Evolutionary conservation across 1,140 invertebrate species (phyloP), one percentile per base, ranked within the genome.

Genomic region (Vanessa tameamea): DNA sequence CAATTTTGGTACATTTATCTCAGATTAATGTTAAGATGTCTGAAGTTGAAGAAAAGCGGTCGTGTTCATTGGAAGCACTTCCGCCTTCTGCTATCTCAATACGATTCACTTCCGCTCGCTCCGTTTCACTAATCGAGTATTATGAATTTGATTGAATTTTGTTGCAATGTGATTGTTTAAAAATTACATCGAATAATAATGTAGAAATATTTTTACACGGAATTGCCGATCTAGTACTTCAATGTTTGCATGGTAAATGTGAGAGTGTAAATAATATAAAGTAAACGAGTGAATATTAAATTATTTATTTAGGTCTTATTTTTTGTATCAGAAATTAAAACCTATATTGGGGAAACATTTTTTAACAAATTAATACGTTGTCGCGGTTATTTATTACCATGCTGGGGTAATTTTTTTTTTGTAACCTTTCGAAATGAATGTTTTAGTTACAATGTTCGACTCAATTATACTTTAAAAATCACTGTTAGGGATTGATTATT

Each of bases 301-400:
- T 57, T 57, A 57, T 57, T 57, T 57, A 57, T 57, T 23, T 23
- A 57, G 53, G 11, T 23, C 9, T 57, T 57, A 55, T n/a, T 57
- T 57, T 23, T 23, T 13, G 2, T 23, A 57, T 26, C 20, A 16
- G 12, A 57, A 57, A 57, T 57, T 12, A 20, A 61, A 23, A 23
- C 55, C 31, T 37, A 61, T 61, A 37, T n/a, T 61, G 57, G 26
- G 57, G 57, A 61, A 61, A 61, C 31, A 31, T 61, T 61, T 31
- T 26, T 31, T 51, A 6, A 20, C 1, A 53, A 20, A 16, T n/a
- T 53, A n/a, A 16, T 53, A 53, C 4, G 6, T 16, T 53, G 15
- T 16, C n/a, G 6, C 6, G n/a, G 8, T 20, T 53, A 15, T 9
- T n/a, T 53, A 53, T 53, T 53, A 20, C n/a, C n/a, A 16, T n/a